Evolutionary conservation across 2,797 vertebrate genomes (phyloP).

Genomic region (Intellagama lesueurii): DNA sequence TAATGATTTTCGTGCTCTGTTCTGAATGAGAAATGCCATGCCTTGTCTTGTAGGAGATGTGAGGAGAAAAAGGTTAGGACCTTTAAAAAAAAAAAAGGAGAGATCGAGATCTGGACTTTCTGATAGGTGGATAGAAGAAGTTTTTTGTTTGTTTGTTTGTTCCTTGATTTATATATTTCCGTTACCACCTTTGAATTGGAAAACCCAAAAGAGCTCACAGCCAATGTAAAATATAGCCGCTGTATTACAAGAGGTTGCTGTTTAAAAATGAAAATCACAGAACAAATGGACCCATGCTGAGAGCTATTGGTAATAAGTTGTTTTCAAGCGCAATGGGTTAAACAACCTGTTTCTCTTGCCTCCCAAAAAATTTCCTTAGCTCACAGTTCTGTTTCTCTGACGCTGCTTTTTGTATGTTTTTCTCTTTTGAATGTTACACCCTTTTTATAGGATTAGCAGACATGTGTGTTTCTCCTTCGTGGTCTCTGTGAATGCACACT

Average conservation of each 20-base stretch:
- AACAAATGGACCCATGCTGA: conserved; percentile 38
- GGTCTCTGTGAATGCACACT: too few species aligned
- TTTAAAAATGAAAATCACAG: conserved; percentile 43
- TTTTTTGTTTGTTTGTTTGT: not conserved
- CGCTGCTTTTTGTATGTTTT: not conserved
- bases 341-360: not conserved
- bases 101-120: conserved; percentile 25
- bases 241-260: not conserved
- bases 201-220: not conserved
- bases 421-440: too few species aligned
- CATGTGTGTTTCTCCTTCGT: too few species aligned
- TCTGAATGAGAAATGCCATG: conserved; percentile 79
- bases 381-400: too few species aligned
- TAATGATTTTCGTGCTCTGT: conserved; percentile 73
- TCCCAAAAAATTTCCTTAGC: too few species aligned
- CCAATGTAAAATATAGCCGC: not conserved
- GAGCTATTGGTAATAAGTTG: too few species aligned
- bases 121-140: not conserved
- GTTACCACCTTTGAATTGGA: not conserved
- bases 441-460: not conserved
- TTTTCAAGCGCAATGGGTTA: not conserved
- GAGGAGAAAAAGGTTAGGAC: conserved; percentile 5
- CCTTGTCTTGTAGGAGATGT: conserved; percentile 50
- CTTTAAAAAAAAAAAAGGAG: not conserved
- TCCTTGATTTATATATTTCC: not conserved